Percentiles rank a stretch among this genome's conserved stretches.
Evolutionary conservation across 2,113 vertebrate species (phyloP).

Genomic region (Heteronetta atricapilla): DNA sequence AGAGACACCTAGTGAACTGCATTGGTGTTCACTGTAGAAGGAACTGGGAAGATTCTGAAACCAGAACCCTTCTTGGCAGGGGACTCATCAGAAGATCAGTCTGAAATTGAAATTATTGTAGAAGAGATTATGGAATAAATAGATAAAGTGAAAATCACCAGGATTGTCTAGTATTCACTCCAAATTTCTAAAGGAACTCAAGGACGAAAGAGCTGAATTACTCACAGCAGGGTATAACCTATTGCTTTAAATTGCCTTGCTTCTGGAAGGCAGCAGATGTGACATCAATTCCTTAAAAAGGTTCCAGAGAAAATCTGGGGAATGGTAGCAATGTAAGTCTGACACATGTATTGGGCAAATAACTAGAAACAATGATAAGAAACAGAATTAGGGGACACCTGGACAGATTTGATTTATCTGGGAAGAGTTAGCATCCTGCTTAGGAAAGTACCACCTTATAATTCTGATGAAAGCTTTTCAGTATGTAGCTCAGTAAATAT

Average conservation of each 20-base stretch:
- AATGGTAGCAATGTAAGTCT: neutral
- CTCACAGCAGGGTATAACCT: constrained; percentile 29
- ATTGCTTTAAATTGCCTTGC: constrained; percentile 41
- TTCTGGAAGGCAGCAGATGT: constrained; percentile 7
- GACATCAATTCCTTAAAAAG: neutral
- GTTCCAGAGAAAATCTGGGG: neutral
- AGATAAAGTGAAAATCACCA: constrained; percentile 27
- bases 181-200: constrained; percentile 34
- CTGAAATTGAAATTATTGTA: constrained; percentile 34
- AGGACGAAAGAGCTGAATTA: constrained; percentile 22
- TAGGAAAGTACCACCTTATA: neutral
- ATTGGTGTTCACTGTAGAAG: neutral
- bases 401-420: neutral
- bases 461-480: neutral
- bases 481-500: neutral
- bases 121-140: constrained; percentile 41
- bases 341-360: neutral
- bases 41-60: constrained; percentile 30
- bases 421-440: neutral
- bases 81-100: constrained; percentile 16
- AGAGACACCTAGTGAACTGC: neutral
- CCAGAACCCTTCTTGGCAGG: neutral
- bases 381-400: neutral
- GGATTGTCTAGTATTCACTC: neutral
- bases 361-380: neutral